Evolutionary conservation across 2,797 vertebrate genomes (phyloP).

Genomic region (Lutjanus campechanus): DNA sequence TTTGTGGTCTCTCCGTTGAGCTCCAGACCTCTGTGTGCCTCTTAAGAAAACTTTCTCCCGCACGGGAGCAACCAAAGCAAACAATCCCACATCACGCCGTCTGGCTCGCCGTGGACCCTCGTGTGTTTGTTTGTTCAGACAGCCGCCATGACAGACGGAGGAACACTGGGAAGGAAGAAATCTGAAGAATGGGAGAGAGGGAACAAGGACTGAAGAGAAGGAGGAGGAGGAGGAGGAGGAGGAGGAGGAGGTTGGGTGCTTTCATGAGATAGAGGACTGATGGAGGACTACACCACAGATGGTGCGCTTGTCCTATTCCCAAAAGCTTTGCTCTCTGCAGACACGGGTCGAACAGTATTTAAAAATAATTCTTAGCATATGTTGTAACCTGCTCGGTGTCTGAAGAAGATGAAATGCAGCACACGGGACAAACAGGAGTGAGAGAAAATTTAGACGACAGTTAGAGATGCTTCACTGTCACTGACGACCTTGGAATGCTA

Average conservation of each 20-base stretch:
- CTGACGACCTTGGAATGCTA: conserved; percentile 11
- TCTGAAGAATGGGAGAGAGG: conserved; percentile 53
- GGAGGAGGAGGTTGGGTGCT: conserved; percentile 50
- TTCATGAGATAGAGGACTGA: conserved; percentile 59
- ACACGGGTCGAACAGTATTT: conserved; percentile 59
- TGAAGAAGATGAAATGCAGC: conserved; percentile 27
- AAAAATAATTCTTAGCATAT: conserved; percentile 69
- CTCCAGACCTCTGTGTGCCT: conserved; percentile 78
- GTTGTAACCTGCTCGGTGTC: conserved; percentile 42
- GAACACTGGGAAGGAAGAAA: conserved; percentile 61
- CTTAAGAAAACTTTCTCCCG: conserved; percentile 83
- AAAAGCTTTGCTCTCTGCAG: conserved; percentile 67
- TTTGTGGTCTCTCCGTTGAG: conserved; percentile 76
- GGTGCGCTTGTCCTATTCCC: conserved; percentile 75
- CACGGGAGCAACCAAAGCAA: conserved; percentile 82
- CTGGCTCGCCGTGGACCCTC: conserved; percentile 69
- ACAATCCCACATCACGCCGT: conserved; percentile 77
- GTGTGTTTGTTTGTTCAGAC: conserved; percentile 82
- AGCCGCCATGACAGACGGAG: conserved; percentile 78
- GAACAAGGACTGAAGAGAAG: conserved; percentile 39
- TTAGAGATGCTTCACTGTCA: not conserved
- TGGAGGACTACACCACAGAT: conserved; percentile 76
- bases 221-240: conserved; percentile 30
- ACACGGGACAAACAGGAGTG: not conserved
- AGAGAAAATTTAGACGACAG: conserved; percentile 1